A percentile compares a stretch with the other conserved stretches of the same genome.
These are phyloP conservation scores for Xenopus petersii DNA, from an alignment of 2,797 vertebrate genomes.

Conservation along the genomic window DNA sequence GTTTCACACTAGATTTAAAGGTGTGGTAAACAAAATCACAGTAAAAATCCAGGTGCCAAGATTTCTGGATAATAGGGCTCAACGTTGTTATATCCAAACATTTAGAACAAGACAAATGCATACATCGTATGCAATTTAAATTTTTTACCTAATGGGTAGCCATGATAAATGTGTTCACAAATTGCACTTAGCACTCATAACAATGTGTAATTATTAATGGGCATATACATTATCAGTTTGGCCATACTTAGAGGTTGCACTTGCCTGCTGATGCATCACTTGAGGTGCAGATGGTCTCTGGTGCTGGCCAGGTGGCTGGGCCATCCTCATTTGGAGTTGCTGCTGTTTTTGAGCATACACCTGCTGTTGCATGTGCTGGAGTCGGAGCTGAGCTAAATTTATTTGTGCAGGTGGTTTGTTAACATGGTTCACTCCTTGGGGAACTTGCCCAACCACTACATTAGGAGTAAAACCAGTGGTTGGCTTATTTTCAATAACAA, in stretches of 20 bases:
- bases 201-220: no score
- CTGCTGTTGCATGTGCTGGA: constrained; percentile 95
- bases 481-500: constrained; percentile 92
- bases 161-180: no score
- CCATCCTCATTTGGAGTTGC: constrained; percentile 76
- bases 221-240: no score
- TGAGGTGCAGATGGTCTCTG: constrained; percentile 75
- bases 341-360: constrained; percentile 89
- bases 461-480: constrained; percentile 78
- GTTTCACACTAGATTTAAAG: no score
- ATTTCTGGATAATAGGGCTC: no score
- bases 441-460: constrained; percentile 83
- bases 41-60: no score
- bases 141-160: no score
- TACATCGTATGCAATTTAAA: no score
- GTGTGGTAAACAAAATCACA: no score
- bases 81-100: no score
- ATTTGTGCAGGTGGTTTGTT: constrained; percentile 90
- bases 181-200: no score
- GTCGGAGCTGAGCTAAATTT: constrained; percentile 91
- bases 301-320: constrained; percentile 74
- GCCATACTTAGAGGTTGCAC: constrained; percentile 16
- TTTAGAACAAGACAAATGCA: no score
- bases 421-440: constrained; percentile 81
- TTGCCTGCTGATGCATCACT: constrained; percentile 91